Percentiles rank a stretch among this genome's conserved stretches.
Conservation (phyloP, 2,113 vertebrate genomes). For the Quiscalus mexicanus region DNA sequence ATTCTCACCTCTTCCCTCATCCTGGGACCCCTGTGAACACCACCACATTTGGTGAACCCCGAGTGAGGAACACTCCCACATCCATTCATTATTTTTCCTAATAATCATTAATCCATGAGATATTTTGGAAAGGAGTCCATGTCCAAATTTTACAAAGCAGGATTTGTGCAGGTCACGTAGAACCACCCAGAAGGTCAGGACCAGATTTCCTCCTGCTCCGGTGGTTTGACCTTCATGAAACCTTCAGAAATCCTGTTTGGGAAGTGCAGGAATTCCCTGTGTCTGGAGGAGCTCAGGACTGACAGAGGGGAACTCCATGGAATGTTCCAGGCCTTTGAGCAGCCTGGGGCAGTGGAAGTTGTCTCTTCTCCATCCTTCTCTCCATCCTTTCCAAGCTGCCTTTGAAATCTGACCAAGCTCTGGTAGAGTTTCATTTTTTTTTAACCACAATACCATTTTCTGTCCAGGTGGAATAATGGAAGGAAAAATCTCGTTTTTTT, state of each 20-base stretch:
- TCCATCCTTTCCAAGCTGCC: neutral
- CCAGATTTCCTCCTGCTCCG: neutral
- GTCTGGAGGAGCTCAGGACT: neutral
- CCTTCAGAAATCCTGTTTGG: neutral
- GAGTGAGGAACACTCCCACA: neutral
- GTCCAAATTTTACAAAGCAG: neutral
- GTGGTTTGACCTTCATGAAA: neutral
- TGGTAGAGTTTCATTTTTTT: neutral
- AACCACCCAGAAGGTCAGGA: neutral
- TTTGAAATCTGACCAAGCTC: neutral
- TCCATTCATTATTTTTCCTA: neutral
- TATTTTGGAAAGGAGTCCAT: neutral
- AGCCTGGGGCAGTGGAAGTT: rapidly evolving
- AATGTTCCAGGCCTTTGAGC: neutral
- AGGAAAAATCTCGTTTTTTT: neutral
- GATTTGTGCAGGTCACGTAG: neutral
- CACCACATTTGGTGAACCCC: too few relatives aligned
- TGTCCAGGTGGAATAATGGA: neutral
- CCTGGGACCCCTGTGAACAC: too few relatives aligned
- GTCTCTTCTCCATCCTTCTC: neutral
- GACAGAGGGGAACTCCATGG: neutral
- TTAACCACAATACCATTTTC: neutral
- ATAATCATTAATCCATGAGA: neutral
- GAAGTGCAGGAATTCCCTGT: neutral
- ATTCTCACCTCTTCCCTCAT: too few relatives aligned